Percentiles rank a stretch among this genome's conserved stretches.
Evolutionary conservation across 2,888 invertebrate species (phyloP).

Genomic region (Caenorhabditis wallacei): DNA sequence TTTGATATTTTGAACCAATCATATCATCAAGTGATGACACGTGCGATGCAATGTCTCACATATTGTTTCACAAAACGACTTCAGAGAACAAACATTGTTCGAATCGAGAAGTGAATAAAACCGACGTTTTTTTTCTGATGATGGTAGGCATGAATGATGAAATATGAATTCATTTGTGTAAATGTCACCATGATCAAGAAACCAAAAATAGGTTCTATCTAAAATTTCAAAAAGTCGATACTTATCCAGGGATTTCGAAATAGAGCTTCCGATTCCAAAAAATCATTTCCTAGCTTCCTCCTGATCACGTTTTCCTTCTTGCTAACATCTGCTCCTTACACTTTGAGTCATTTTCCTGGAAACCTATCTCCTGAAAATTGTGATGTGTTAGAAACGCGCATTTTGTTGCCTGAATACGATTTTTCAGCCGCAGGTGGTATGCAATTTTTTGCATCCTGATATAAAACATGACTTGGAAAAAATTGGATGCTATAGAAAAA

Average conservation of each 20-base stretch:
- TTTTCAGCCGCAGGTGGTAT: too few relatives aligned
- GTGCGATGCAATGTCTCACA: conserved; percentile 49
- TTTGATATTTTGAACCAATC: conserved; percentile 54
- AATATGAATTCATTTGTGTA: conserved; percentile 11
- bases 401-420: conserved; percentile 4
- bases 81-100: conserved; percentile 34
- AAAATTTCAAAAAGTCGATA: too few relatives aligned
- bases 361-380: not conserved
- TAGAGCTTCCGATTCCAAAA: not conserved
- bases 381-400: conserved; percentile 26
- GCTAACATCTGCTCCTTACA: conserved; percentile 7
- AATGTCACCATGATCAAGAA: not conserved
- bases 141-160: conserved; percentile 17
- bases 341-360: conserved; percentile 9
- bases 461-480: too few relatives aligned
- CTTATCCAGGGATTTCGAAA: not conserved
- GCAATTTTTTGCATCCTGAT: too few relatives aligned
- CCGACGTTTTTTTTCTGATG: not conserved
- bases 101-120: conserved; percentile 3
- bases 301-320: not conserved
- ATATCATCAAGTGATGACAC: conserved; percentile 55
- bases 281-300: not conserved
- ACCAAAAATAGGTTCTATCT: not conserved
- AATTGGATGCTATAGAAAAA: too few relatives aligned
- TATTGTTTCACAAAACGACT: conserved; percentile 32